Conservation (phyloP, 2,113 vertebrate species). For the Sebastes schlegelii region DNA sequence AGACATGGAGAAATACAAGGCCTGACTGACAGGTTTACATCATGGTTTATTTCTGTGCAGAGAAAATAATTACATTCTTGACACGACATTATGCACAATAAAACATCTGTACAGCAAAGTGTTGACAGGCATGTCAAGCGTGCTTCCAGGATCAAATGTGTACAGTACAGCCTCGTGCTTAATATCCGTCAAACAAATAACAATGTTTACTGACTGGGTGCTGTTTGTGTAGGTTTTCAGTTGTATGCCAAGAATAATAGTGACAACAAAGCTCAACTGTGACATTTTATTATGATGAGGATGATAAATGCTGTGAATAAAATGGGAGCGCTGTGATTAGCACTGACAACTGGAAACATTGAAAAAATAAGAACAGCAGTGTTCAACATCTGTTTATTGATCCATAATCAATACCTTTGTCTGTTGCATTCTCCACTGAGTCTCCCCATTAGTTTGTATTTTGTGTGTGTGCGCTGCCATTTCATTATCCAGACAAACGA, state of each 20-base stretch:
- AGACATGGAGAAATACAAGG: not conserved
- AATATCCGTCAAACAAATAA: not conserved
- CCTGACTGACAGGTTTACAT: not conserved
- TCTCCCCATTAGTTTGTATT: not conserved
- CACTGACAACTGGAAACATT: not conserved
- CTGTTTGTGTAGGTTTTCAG: not conserved
- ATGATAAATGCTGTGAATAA: not conserved
- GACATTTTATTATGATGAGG: not conserved
- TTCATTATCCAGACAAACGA: constrained; percentile 14
- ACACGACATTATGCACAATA: not conserved
- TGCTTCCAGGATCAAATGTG: not conserved
- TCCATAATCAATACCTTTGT: not conserved
- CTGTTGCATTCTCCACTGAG: not conserved
- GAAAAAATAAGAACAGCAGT: not conserved
- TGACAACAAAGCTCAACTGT: not conserved
- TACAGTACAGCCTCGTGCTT: not conserved
- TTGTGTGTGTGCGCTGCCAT: not conserved
- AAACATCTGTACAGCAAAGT: not conserved
- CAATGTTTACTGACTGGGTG: not conserved
- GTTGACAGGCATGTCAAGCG: not conserved
- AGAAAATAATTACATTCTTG: not conserved
- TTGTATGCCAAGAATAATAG: not conserved
- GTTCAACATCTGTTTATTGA: constrained; percentile 1
- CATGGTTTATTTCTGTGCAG: too few species aligned
- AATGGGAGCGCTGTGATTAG: not conserved